Evolutionary conservation across 2,113 vertebrate genomes (phyloP).

Genomic region (Leiothrix lutea): DNA sequence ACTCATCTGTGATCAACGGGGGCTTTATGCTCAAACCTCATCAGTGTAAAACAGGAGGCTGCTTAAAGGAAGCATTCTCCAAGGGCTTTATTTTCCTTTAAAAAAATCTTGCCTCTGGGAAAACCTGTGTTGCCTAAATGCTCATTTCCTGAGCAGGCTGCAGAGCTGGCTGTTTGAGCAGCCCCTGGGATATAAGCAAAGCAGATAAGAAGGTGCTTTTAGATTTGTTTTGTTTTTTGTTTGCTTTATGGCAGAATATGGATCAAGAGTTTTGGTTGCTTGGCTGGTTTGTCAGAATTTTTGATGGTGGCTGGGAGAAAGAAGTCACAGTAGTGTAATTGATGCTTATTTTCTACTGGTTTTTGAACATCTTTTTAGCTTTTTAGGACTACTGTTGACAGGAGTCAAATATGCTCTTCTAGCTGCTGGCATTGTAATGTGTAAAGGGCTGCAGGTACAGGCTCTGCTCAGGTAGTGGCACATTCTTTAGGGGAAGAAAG

Average conservation of each 20-base stretch:
- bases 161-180: neutral
- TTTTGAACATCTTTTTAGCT: neutral
- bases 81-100: slow-evolving; percentile 16
- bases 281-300: neutral
- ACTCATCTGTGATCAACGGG: neutral
- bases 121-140: slow-evolving; percentile 23
- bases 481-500: neutral
- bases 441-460: neutral
- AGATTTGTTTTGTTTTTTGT: slow-evolving; percentile 26
- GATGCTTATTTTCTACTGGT: neutral
- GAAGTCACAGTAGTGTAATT: neutral
- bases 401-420: neutral
- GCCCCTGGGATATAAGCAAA: neutral
- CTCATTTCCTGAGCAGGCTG: slow-evolving; percentile 10
- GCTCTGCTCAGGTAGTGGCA: neutral
- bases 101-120: slow-evolving; percentile 34
- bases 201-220: slow-evolving; percentile 34
- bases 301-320: neutral
- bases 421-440: neutral
- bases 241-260: neutral
- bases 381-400: neutral
- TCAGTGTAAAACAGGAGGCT: neutral
- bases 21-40: neutral
- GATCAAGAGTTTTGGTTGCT: neutral
- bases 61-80: neutral